Conservation (phyloP, 2,888 invertebrate species). For the Pinctada fucata region DNA sequence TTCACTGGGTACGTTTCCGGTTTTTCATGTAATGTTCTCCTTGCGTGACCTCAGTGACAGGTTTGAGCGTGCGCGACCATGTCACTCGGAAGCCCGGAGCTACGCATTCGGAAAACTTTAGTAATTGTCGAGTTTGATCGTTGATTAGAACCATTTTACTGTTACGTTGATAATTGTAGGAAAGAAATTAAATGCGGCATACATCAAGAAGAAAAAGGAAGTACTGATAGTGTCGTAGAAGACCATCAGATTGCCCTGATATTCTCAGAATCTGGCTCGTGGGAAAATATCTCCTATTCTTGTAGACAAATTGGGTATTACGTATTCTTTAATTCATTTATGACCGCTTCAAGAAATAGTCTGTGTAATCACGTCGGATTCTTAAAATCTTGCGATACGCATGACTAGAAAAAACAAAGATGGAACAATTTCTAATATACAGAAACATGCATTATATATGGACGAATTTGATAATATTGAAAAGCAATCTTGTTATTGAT, state of each 20-base stretch:
- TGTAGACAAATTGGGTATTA: no score
- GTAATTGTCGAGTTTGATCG: constrained; percentile 28
- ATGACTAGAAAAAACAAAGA: no score
- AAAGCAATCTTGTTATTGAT: no score
- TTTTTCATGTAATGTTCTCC: constrained; percentile 21
- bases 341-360: no score
- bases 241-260: background rate
- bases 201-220: background rate
- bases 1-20: constrained; percentile 28
- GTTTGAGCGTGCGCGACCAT: constrained; percentile 31
- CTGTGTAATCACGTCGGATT: no score
- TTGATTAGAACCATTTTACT: constrained; percentile 32
- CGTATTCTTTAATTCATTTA: no score
- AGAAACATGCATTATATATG: no score
- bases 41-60: constrained; percentile 35
- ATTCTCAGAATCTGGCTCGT: background rate
- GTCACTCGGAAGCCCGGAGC: constrained; percentile 26
- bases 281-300: no score
- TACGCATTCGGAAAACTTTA: constrained; percentile 27
- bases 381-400: no score
- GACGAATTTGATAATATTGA: no score
- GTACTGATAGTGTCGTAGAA: background rate
- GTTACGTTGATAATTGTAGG: constrained; percentile 7
- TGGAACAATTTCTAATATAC: no score
- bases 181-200: background rate